Conservation (phyloP, 2,888 invertebrate genomes). For the Drosophila cognata region DNA sequence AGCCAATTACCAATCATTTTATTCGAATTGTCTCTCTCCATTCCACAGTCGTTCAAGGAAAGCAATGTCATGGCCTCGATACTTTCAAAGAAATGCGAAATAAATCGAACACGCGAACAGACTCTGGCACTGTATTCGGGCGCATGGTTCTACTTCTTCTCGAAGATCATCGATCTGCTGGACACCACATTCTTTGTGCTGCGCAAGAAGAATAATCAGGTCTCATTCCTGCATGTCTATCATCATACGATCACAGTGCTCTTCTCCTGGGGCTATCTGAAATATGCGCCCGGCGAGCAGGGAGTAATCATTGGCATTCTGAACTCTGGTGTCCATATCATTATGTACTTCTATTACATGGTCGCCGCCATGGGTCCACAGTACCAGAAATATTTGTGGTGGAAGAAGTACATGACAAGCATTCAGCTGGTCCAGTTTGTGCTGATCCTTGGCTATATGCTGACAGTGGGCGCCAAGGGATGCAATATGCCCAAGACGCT, state of each 20-base stretch:
- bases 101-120: conserved; percentile 79
- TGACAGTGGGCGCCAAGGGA: conserved; percentile 85
- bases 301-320: conserved; percentile 86
- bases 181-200: conserved; percentile 95
- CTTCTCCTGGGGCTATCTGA: conserved; percentile 92
- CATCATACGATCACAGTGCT: conserved; percentile 93
- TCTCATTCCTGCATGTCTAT: conserved; percentile 94
- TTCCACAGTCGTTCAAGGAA: conserved; percentile 75
- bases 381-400: conserved; percentile 86
- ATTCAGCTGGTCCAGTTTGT: conserved; percentile 88
- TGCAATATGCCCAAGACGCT: conserved; percentile 87
- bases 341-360: conserved; percentile 87
- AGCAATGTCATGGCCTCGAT: conserved; percentile 81
- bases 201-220: conserved; percentile 95
- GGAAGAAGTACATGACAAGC: conserved; percentile 86
- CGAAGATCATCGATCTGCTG: conserved; percentile 91
- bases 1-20: not conserved
- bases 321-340: conserved; percentile 86
- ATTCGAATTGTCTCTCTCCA: not conserved
- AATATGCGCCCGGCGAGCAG: conserved; percentile 89
- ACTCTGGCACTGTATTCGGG: conserved; percentile 86
- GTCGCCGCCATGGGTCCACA: conserved; percentile 86
- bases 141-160: conserved; percentile 92
- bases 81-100: conserved; percentile 82
- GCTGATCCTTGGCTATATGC: conserved; percentile 88